phyloP scores from a whole-genome alignment of 2,113 vertebrate species.

The Orcinus orca region DNA sequence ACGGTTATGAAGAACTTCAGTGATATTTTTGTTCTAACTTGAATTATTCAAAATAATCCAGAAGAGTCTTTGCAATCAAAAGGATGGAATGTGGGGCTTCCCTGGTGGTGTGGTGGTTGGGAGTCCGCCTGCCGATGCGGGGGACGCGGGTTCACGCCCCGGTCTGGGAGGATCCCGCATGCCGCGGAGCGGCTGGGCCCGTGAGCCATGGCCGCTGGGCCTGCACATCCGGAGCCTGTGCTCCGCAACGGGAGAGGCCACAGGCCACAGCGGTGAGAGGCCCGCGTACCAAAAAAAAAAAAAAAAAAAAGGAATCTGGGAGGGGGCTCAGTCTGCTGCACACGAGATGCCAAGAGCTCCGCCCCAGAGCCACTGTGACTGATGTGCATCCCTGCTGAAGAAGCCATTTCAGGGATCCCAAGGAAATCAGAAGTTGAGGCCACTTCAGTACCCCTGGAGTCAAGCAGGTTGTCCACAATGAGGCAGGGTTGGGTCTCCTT shows the following conservation, averaged over 20 bases:
- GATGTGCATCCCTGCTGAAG: neutral
- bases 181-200: no score
- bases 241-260: no score
- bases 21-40: neutral
- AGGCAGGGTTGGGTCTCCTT: neutral
- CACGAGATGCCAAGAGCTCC: neutral
- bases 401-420: neutral
- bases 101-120: no score
- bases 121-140: no score
- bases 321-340: neutral
- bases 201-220: no score
- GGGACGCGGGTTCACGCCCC: no score
- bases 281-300: no score
- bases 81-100: neutral
- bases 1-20: neutral
- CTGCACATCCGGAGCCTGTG: no score
- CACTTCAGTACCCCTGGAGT: neutral
- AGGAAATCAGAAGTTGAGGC: neutral
- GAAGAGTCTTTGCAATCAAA: neutral
- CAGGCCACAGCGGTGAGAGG: no score
- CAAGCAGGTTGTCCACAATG: no score
- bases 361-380: neutral
- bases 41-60: conserved; percentile 20
- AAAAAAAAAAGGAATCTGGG: neutral
- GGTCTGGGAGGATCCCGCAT: no score